phyloP scores from a whole-genome alignment of 2,888 invertebrate species.

The Calameuta pallipes region DNA sequence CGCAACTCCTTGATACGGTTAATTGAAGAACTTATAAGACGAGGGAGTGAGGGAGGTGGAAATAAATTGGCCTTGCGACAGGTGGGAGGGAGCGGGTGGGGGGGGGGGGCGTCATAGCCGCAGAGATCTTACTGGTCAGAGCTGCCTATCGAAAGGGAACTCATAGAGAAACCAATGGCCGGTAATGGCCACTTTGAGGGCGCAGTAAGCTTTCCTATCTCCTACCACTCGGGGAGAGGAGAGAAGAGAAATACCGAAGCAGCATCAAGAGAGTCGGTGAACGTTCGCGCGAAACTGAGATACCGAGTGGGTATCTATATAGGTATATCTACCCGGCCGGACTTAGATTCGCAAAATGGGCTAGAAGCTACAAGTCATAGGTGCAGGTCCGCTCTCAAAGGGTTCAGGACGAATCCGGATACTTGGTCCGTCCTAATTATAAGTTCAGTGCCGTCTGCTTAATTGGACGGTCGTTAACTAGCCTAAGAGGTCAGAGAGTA shows the following conservation, averaged over 20 bases:
- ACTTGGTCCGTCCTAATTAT: neutral
- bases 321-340: neutral
- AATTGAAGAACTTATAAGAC: constrained; percentile 52
- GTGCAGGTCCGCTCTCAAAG: constrained; percentile 39
- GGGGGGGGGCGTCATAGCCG: neutral
- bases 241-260: neutral
- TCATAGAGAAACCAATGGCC: constrained; percentile 31
- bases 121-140: neutral
- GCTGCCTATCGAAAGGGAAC: neutral
- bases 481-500: neutral
- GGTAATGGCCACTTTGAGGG: constrained; percentile 64
- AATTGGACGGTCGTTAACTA: neutral
- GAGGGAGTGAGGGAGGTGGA: constrained; percentile 11
- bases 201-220: constrained; percentile 22
- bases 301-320: neutral
- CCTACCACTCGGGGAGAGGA: neutral
- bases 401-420: constrained; percentile 29
- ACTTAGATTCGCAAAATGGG: neutral
- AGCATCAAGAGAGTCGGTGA: neutral
- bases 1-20: constrained; percentile 39
- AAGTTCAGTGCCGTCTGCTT: neutral
- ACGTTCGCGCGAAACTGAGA: neutral
- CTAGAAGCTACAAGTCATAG: neutral
- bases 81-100: neutral
- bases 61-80: constrained; percentile 19